These are phyloP conservation scores for Oxyscelio sp. DNA, from an alignment of 2,888 invertebrate species.

Conservation along the genomic window DNA sequence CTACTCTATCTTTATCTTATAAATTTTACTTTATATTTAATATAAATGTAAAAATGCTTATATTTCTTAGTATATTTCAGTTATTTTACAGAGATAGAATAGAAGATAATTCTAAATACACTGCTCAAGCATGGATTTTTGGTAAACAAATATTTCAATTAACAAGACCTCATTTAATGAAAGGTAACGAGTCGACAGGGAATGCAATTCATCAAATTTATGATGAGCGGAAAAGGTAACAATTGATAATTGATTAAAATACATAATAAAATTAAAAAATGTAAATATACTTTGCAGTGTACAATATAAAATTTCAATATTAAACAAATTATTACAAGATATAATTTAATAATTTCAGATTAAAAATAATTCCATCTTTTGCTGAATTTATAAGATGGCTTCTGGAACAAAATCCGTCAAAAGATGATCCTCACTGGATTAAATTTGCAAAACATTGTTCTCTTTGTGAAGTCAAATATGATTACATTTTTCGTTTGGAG, in stretches of 20 bases:
- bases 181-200: constrained; percentile 78
- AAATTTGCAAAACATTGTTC: constrained; percentile 85
- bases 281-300: no score
- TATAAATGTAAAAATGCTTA: no score
- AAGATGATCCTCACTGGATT: constrained; percentile 87
- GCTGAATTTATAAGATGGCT: constrained; percentile 86
- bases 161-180: constrained; percentile 85
- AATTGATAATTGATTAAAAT: no score
- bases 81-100: constrained; percentile 83
- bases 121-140: constrained; percentile 86
- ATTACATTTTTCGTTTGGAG: constrained; percentile 85
- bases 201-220: constrained; percentile 82
- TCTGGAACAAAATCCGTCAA: constrained; percentile 77
- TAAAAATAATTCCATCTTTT: constrained; percentile 86
- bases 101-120: constrained; percentile 86
- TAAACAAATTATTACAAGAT: no score
- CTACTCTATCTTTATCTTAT: no score
- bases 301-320: no score
- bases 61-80: no score
- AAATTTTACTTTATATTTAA: no score
- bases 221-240: constrained; percentile 81
- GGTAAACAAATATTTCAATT: constrained; percentile 84
- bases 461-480: constrained; percentile 83
- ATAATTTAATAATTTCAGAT: constrained; percentile 80
- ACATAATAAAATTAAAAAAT: no score